Evolutionary conservation across 2,113 vertebrate genomes (phyloP).

Genomic region (Vulpes ferrilata): DNA sequence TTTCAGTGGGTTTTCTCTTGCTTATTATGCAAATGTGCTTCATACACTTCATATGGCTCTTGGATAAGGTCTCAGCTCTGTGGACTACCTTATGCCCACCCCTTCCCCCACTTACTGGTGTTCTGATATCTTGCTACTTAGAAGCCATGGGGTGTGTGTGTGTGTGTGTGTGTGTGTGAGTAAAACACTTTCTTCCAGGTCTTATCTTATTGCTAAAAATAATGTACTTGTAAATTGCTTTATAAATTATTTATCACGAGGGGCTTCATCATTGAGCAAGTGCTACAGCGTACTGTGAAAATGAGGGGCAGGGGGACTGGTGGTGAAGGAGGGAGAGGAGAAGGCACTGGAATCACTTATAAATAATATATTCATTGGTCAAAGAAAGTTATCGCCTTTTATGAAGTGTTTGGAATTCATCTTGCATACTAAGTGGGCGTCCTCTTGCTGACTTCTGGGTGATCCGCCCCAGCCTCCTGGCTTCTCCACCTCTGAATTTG

Average conservation of each 20-base stretch:
- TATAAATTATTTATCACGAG: slow-evolving; percentile 90
- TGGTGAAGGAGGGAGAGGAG: slow-evolving; percentile 77
- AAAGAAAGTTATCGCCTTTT: slow-evolving; percentile 90
- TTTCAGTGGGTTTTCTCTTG: slow-evolving; percentile 7
- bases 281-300: slow-evolving; percentile 83
- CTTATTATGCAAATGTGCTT: slow-evolving; percentile 3
- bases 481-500: slow-evolving; percentile 81
- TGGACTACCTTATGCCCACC: background rate
- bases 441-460: slow-evolving; percentile 50
- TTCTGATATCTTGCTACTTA: slow-evolving; percentile 6
- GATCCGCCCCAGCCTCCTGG: slow-evolving; percentile 76
- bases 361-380: slow-evolving; percentile 90
- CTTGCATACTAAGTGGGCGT: slow-evolving; percentile 85
- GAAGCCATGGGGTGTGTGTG: background rate
- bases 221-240: slow-evolving; percentile 91
- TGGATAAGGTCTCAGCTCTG: background rate
- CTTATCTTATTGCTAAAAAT: slow-evolving; percentile 89
- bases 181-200: slow-evolving; percentile 85
- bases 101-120: background rate
- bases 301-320: slow-evolving; percentile 72
- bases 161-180: slow-evolving; percentile 63
- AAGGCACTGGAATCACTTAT: slow-evolving; percentile 83
- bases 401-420: slow-evolving; percentile 88
- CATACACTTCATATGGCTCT: background rate
- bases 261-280: slow-evolving; percentile 86